Percentiles rank a stretch among this genome's conserved stretches.
These are phyloP conservation scores for Amphiprion clarkii DNA, from an alignment of 2,797 vertebrate species.

Conservation along the genomic window DNA sequence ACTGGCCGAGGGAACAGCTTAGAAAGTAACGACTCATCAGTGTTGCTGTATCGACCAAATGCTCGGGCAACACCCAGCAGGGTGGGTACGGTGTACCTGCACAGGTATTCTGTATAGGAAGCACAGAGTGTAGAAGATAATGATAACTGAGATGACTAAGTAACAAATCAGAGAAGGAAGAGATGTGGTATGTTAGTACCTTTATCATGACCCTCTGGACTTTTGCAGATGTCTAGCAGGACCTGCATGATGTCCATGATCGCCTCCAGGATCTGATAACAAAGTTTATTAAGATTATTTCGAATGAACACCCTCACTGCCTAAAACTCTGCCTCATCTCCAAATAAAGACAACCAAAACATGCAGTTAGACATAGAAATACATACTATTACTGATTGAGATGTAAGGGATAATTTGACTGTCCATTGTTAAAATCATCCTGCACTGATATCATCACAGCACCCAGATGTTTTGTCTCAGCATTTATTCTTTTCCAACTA, in stretches of 20 bases:
- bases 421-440: no score
- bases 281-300: background rate
- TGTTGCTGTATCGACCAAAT: slow-evolving; percentile 96
- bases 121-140: background rate
- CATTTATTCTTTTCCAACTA: background rate
- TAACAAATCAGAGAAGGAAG: background rate
- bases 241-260: slow-evolving; percentile 93
- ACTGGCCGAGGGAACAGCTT: slow-evolving; percentile 92
- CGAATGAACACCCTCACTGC: no score
- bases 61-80: slow-evolving; percentile 95
- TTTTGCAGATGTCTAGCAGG: slow-evolving; percentile 91
- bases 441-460: no score
- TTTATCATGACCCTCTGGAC: slow-evolving; percentile 92
- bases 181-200: slow-evolving; percentile 76
- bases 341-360: no score
- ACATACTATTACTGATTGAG: no score
- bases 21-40: slow-evolving; percentile 93
- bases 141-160: background rate
- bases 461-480: no score
- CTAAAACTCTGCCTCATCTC: no score
- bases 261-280: slow-evolving; percentile 90
- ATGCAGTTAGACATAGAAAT: no score
- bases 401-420: no score
- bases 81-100: slow-evolving; percentile 92
- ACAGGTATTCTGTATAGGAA: slow-evolving; percentile 89